phyloP scores from a whole-genome alignment of 2,888 invertebrate genomes.

The Eumacrocentrus americanus region DNA sequence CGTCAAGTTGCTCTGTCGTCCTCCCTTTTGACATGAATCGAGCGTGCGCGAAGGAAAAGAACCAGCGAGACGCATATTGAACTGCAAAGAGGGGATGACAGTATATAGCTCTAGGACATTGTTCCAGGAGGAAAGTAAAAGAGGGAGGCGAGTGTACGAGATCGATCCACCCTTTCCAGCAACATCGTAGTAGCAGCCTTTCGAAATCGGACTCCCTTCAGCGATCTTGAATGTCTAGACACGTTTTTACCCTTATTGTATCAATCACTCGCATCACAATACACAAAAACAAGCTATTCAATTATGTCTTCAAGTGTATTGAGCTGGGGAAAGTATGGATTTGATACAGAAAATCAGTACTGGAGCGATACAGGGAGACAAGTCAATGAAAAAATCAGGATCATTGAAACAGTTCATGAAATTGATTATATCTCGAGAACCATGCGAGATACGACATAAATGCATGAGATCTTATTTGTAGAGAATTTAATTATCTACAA shows the following conservation, averaged over 20 bases:
- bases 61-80: neutral
- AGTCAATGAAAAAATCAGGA: too few species aligned
- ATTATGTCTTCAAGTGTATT: too few species aligned
- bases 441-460: too few species aligned
- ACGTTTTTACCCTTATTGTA: neutral
- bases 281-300: too few species aligned
- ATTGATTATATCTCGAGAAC: too few species aligned
- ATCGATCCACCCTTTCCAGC: constrained; percentile 32
- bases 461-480: too few species aligned
- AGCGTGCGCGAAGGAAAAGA: constrained; percentile 25
- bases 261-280: too few species aligned
- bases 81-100: constrained; percentile 19
- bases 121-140: constrained; percentile 21
- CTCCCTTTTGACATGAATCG: constrained; percentile 24
- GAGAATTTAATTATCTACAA: too few species aligned
- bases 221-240: neutral
- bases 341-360: too few species aligned
- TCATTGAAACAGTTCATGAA: too few species aligned
- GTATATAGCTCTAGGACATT: constrained; percentile 17
- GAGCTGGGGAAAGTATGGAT: too few species aligned
- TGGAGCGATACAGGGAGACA: too few species aligned
- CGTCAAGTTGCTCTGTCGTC: constrained; percentile 30
- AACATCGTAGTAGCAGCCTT: neutral
- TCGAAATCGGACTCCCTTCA: neutral
- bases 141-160: constrained; percentile 30